Conservation (phyloP, 2,888 invertebrate species). For the Orthosia gothica region DNA sequence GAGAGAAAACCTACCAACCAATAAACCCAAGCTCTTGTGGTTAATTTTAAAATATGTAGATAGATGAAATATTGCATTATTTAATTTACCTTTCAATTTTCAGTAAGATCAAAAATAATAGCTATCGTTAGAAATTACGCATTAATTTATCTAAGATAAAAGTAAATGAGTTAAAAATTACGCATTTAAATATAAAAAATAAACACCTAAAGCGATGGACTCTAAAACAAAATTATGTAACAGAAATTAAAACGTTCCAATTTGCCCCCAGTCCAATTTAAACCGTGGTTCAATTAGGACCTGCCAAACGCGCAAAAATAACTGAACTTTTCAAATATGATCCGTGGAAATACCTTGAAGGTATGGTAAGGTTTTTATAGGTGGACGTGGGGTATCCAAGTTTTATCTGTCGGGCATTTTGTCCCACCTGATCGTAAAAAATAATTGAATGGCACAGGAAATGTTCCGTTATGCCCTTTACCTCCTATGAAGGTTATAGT, state of each 20-base stretch:
- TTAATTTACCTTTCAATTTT: too few species aligned
- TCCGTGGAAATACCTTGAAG: slow-evolving; percentile 70
- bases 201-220: background rate
- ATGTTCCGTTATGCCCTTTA: slow-evolving; percentile 76
- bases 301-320: slow-evolving; percentile 68
- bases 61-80: too few species aligned
- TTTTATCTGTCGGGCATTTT: slow-evolving; percentile 85
- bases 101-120: too few species aligned
- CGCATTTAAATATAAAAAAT: background rate
- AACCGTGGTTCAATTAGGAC: slow-evolving; percentile 61
- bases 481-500: slow-evolving; percentile 71
- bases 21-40: background rate
- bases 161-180: background rate
- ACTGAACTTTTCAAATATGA: slow-evolving; percentile 77
- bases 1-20: background rate
- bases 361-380: slow-evolving; percentile 63
- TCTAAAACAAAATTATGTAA: slow-evolving; percentile 44
- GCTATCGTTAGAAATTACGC: too few species aligned
- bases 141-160: too few species aligned
- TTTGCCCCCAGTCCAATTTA: slow-evolving; percentile 46
- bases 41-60: background rate
- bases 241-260: slow-evolving; percentile 50
- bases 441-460: slow-evolving; percentile 87
- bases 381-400: slow-evolving; percentile 68
- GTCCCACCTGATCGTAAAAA: slow-evolving; percentile 89